Evolutionary conservation across 2,888 invertebrate genomes (phyloP).

Genomic region (Troilus luridus): DNA sequence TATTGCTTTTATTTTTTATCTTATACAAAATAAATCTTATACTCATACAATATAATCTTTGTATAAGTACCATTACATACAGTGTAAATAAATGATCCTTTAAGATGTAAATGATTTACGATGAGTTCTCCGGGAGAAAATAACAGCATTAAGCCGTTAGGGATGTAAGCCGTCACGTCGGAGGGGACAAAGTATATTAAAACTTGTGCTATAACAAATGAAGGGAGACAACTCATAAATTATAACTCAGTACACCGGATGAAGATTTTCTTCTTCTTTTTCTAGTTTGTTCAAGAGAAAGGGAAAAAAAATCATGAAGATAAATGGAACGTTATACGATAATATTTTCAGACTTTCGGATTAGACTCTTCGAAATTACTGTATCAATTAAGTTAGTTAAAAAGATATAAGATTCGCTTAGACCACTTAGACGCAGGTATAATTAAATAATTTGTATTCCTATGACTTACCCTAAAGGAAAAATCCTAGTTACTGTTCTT

Average conservation of each 20-base stretch:
- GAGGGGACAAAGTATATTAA: conserved; percentile 32
- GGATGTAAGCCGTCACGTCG: conserved; percentile 21
- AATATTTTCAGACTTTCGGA: neutral
- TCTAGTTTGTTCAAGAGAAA: neutral
- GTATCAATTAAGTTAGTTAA: neutral
- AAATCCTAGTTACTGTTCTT: too few species aligned
- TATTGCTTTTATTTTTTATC: too few species aligned
- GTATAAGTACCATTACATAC: neutral
- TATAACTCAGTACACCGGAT: conserved; percentile 22
- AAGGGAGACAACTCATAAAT: conserved; percentile 35
- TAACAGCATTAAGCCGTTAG: conserved; percentile 35
- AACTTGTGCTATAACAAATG: conserved; percentile 31
- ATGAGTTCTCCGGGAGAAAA: neutral
- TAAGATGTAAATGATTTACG: conserved; percentile 27
- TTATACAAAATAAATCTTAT: too few species aligned
- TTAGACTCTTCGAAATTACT: neutral
- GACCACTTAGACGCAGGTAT: too few species aligned
- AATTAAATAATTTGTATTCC: too few species aligned
- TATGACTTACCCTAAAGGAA: too few species aligned
- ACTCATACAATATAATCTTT: neutral
- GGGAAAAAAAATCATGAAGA: conserved; percentile 30
- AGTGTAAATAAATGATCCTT: conserved; percentile 18
- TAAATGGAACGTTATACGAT: conserved; percentile 10
- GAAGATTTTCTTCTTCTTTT: conserved; percentile 16
- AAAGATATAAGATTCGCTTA: too few species aligned